Evolutionary conservation across 2,113 vertebrate genomes (phyloP).

Genomic region (Lates calcarifer): DNA sequence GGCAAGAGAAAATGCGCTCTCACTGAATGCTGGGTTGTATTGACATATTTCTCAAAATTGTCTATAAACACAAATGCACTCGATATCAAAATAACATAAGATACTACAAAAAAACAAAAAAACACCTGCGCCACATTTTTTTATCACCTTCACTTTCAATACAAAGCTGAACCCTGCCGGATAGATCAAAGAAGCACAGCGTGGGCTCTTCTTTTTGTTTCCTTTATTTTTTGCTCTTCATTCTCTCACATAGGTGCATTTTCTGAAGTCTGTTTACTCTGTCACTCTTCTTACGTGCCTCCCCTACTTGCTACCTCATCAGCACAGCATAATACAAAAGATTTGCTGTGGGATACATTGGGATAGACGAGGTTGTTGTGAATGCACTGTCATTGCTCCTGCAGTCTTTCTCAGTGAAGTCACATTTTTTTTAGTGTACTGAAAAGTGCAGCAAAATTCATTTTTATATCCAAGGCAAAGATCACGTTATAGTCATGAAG

Average conservation of each 20-base stretch:
- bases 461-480: conserved; percentile 12
- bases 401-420: conserved; percentile 27
- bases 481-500: background rate
- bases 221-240: conserved; percentile 26
- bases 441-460: background rate
- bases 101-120: conserved; percentile 31
- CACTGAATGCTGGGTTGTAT: conserved; percentile 11
- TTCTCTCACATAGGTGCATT: conserved; percentile 31
- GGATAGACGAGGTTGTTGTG: conserved; percentile 20
- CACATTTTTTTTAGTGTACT: conserved; percentile 6
- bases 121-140: conserved; percentile 22
- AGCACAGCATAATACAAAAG: conserved; percentile 20
- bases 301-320: conserved; percentile 26
- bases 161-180: conserved; percentile 15
- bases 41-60: conserved; percentile 41
- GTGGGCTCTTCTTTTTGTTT: conserved; percentile 25
- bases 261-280: conserved; percentile 43
- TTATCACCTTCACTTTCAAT: conserved; percentile 21
- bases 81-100: conserved; percentile 35
- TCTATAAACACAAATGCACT: conserved; percentile 18
- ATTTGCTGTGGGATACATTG: conserved; percentile 23
- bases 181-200: conserved; percentile 41
- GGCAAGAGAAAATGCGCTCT: conserved; percentile 12
- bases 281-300: conserved; percentile 28
- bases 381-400: conserved; percentile 25